phyloP scores from a whole-genome alignment of 2,888 invertebrate genomes.

The Scaptomyza polygonia region DNA sequence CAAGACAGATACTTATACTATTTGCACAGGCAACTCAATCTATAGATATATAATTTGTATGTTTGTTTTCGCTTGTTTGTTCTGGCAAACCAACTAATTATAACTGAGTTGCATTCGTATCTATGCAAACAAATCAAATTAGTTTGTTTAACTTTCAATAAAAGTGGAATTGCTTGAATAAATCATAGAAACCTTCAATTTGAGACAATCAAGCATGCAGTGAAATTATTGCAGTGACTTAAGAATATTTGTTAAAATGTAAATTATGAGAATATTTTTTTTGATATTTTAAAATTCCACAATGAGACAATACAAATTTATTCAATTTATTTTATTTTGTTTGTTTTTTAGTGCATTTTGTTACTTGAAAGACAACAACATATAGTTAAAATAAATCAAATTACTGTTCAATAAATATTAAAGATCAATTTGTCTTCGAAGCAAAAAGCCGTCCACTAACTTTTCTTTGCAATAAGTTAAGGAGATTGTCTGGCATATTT shows the following conservation, averaged over 20 bases:
- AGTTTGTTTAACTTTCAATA: conserved; percentile 46
- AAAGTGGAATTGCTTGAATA: conserved; percentile 36
- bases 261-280: too few species aligned
- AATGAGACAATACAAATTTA: too few species aligned
- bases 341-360: too few species aligned
- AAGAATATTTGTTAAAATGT: too few species aligned
- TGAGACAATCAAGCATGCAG: too few species aligned
- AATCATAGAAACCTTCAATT: not conserved
- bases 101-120: conserved; percentile 30
- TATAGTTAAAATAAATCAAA: too few species aligned
- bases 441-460: not conserved
- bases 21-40: conserved; percentile 1
- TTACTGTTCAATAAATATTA: not conserved
- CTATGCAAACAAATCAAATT: conserved; percentile 58
- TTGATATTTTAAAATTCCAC: too few species aligned
- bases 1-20: not conserved
- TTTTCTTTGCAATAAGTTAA: not conserved
- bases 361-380: too few species aligned
- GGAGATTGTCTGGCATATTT: not conserved
- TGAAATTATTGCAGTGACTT: too few species aligned
- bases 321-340: not conserved
- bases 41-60: conserved; percentile 1
- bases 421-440: not conserved
- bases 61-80: conserved; percentile 5
- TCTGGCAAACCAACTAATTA: conserved; percentile 45